Evolutionary conservation across 2,797 vertebrate genomes (phyloP).

Genomic region (Melanotaenia trifasciata): DNA sequence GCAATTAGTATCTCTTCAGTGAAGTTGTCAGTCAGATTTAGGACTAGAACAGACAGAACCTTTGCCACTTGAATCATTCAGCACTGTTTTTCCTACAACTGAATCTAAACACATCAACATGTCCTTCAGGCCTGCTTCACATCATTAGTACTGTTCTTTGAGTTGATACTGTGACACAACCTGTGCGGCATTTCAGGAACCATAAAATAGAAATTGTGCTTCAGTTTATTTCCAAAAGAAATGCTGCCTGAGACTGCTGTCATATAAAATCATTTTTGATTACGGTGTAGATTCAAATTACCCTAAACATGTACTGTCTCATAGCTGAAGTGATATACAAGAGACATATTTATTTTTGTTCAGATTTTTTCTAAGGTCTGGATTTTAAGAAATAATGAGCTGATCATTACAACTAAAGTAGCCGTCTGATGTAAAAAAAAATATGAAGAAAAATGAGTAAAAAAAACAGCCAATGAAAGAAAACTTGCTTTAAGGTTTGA

Average conservation of each 20-base stretch:
- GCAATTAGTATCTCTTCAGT: slow-evolving; percentile 75
- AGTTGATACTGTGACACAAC: slow-evolving; percentile 32
- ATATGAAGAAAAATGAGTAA: too few species aligned
- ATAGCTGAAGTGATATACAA: neutral
- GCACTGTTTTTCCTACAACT: slow-evolving; percentile 56
- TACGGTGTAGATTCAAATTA: neutral
- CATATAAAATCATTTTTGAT: slow-evolving; percentile 1
- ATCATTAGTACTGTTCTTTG: slow-evolving; percentile 51
- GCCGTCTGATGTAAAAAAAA: too few species aligned
- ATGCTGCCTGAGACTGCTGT: neutral
- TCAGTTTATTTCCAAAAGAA: neutral
- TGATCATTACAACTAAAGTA: too few species aligned
- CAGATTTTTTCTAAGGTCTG: too few species aligned
- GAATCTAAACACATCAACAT: slow-evolving; percentile 62
- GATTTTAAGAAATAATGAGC: too few species aligned
- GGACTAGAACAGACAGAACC: slow-evolving; percentile 67
- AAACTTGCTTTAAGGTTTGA: too few species aligned
- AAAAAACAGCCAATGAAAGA: too few species aligned
- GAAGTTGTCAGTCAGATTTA: slow-evolving; percentile 70
- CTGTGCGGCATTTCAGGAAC: slow-evolving; percentile 12
- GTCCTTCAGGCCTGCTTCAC: slow-evolving; percentile 55
- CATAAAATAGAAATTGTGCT: slow-evolving; percentile 2
- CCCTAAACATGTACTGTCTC: neutral
- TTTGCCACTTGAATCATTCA: slow-evolving; percentile 69
- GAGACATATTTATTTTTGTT: neutral